phyloP scores from a whole-genome alignment of 2,113 vertebrate species.

The Urocynchramus pylzowi region DNA sequence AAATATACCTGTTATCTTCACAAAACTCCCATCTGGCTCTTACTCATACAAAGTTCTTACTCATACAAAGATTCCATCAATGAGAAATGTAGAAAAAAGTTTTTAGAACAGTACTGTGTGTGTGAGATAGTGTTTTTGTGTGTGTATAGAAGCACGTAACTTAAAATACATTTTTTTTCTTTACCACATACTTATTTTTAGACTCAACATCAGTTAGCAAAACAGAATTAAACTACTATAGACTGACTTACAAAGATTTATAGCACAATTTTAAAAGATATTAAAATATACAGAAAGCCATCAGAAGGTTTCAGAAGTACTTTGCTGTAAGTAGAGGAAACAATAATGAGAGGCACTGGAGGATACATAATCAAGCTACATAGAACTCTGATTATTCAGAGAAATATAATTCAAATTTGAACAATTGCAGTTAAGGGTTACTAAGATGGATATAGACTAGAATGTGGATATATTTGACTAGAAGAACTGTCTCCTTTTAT shows the following conservation, averaged over 20 bases:
- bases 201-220: not conserved
- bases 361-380: not conserved
- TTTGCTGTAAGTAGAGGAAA: not conserved
- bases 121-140: not conserved
- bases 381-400: not conserved
- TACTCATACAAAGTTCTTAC: not conserved
- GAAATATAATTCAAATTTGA: not conserved
- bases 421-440: not conserved
- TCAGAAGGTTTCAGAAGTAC: not conserved
- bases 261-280: not conserved
- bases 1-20: not conserved
- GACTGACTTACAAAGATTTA: not conserved
- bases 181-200: not conserved
- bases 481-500: not conserved
- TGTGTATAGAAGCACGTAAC: rapidly evolving
- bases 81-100: not conserved
- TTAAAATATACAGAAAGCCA: not conserved
- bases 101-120: not conserved
- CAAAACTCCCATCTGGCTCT: not conserved
- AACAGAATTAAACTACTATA: not conserved
- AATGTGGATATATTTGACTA: not conserved
- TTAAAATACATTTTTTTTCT: not conserved
- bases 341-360: not conserved
- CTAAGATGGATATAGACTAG: not conserved
- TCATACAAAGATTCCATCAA: not conserved